Evolutionary conservation across 2,113 vertebrate species (phyloP).

Genomic region (Indicator maculatus): DNA sequence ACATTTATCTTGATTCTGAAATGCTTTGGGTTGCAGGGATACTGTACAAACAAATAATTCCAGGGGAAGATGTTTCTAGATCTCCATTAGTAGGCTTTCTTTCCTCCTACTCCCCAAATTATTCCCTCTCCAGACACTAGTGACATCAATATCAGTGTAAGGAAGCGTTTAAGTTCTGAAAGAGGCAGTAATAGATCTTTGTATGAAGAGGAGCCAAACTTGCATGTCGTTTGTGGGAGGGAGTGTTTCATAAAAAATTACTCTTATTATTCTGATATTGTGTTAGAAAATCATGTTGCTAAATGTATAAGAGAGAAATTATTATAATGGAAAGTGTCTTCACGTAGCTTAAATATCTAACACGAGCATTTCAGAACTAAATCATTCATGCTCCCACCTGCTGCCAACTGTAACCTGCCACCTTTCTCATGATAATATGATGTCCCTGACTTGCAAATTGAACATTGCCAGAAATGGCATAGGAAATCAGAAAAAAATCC

Average conservation of each 20-base stretch:
- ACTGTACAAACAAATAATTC: not conserved
- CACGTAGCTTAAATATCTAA: slow-evolving; percentile 59
- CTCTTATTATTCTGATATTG: slow-evolving; percentile 11
- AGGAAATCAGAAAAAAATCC: slow-evolving; percentile 7
- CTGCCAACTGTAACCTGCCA: slow-evolving; percentile 57
- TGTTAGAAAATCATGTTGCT: slow-evolving; percentile 49
- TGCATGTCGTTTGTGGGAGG: not conserved
- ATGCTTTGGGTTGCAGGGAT: not conserved
- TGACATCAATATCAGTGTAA: not conserved
- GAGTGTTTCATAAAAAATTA: slow-evolving; percentile 17
- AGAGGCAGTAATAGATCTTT: not conserved
- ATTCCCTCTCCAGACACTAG: not conserved
- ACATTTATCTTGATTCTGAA: not conserved
- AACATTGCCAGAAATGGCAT: slow-evolving; percentile 8
- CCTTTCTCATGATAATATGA: slow-evolving; percentile 68
- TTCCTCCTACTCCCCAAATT: not conserved
- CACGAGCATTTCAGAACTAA: slow-evolving; percentile 48
- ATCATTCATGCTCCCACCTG: slow-evolving; percentile 64
- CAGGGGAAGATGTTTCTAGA: not conserved
- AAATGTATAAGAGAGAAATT: slow-evolving; percentile 38
- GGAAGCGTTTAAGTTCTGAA: slow-evolving; percentile 2
- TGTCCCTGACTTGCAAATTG: slow-evolving; percentile 43
- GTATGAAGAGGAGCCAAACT: not conserved
- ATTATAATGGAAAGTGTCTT: slow-evolving; percentile 41
- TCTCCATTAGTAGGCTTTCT: not conserved